Evolutionary conservation across 92 coral and sea anemone genomes (phyloP).

Genomic region (Umimayanthus chanpuru): DNA sequence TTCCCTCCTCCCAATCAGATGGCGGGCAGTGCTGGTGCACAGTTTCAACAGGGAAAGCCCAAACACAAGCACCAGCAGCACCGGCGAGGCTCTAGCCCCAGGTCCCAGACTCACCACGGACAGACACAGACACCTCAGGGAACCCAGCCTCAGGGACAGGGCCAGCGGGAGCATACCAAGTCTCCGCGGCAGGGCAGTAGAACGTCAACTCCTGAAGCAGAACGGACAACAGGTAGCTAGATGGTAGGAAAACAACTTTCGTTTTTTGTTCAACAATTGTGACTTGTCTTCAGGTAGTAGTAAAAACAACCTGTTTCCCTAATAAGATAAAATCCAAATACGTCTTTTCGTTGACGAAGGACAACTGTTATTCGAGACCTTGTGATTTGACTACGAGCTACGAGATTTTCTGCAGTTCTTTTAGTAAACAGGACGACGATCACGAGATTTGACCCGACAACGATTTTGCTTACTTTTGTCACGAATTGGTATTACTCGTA

Average conservation of each 20-base stretch:
- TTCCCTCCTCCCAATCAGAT: slow-evolving; percentile 33
- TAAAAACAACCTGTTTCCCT: background rate
- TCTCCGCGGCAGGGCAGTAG: slow-evolving; percentile 41
- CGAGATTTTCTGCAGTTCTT: too few relatives aligned
- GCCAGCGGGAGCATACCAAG: slow-evolving; percentile 35
- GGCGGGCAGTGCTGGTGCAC: slow-evolving; percentile 24
- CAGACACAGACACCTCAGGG: slow-evolving; percentile 36
- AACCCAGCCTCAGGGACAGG: slow-evolving; percentile 38
- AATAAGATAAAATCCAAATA: too few relatives aligned
- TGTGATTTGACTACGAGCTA: too few relatives aligned
- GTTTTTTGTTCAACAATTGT: background rate
- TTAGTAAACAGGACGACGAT: too few relatives aligned
- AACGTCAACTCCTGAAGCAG: slow-evolving; percentile 56
- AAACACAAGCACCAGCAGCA: slow-evolving; percentile 56
- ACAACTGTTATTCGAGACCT: too few relatives aligned
- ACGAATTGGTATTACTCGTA: too few relatives aligned
- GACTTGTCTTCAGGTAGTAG: background rate
- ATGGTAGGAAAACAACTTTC: slow-evolving; percentile 27
- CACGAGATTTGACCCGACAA: too few relatives aligned
- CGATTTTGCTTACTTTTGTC: too few relatives aligned
- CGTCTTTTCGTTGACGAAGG: background rate
- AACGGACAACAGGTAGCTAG: slow-evolving; percentile 58
- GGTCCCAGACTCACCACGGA: slow-evolving; percentile 49
- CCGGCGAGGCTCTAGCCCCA: slow-evolving; percentile 50
- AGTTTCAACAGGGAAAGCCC: slow-evolving; percentile 46